Evolutionary conservation across 2,113 vertebrate genomes (phyloP).

Genomic region (Loxodonta africana): DNA sequence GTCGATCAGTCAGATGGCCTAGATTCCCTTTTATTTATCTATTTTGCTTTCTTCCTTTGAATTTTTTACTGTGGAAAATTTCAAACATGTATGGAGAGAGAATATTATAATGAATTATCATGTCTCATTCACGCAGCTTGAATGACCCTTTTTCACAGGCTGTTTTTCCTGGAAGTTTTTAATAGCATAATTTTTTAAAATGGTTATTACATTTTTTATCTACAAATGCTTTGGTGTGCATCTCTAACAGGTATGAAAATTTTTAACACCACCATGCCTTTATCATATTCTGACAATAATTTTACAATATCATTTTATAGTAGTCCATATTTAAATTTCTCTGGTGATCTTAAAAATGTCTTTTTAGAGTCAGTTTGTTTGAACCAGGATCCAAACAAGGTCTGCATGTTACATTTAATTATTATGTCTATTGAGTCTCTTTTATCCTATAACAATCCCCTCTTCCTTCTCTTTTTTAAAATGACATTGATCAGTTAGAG

Average conservation of each 20-base stretch:
- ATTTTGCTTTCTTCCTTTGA: not conserved
- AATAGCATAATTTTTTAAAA: not conserved
- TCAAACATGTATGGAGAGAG: not conserved
- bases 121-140: not conserved
- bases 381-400: too few species aligned
- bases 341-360: constrained; percentile 19
- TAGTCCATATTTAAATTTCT: constrained; percentile 29
- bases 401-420: too few species aligned
- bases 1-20: not conserved
- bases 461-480: not conserved
- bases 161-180: not conserved
- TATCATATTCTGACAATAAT: constrained; percentile 22
- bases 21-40: not conserved
- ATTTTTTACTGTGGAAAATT: not conserved
- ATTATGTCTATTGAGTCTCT: too few species aligned
- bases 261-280: not conserved
- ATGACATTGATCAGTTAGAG: not conserved
- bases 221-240: not conserved
- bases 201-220: not conserved
- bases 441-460: too few species aligned
- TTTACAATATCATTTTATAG: not conserved
- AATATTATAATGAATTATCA: not conserved
- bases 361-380: too few species aligned
- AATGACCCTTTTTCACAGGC: not conserved
- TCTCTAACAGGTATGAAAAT: not conserved